Evolutionary conservation across 2,113 vertebrate species (phyloP), one percentile per base, ranked within the genome.

Genomic region (Gavia stellata): DNA sequence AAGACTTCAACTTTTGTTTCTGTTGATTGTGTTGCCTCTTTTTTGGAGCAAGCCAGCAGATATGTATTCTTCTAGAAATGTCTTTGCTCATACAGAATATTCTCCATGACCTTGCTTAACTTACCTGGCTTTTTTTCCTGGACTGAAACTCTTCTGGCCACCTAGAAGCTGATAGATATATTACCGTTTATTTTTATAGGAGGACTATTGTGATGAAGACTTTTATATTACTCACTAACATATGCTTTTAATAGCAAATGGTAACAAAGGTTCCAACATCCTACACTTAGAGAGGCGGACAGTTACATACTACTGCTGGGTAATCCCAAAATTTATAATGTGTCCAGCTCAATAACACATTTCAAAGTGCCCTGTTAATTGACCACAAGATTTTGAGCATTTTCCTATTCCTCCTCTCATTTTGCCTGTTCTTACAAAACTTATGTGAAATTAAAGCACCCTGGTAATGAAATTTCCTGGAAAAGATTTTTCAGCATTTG

Each of bases 191-290:
- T 44, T 55, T 90, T 73, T 65, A 82, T 19, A 85, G 91, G 50
- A 94, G 9, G 53, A 26, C 75, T 63, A 25, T 66, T 72, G 47
- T 75, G 87, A 75, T 53, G 56, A n/a, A 82, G 87, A 68, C 36
- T 79, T 96, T 85, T 28, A 11, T 77, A 62, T 94, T 87, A 53
- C 52, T 89, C 84, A 87, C 63, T 34, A 38, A 77, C 81, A 87
- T 61, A 49, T 92, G 96, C 65, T 97, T 97, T 95, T 94, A 95
- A 89, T 90, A 96, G 80, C 82, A 74, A 86, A 62, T 24, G n/a
- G 65, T n/a, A 94, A 61, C 73, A 94, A 75, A 86, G 34, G 80
- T 91, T 81, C 44, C 92, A 88, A 44, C 42, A 21, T 82, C 61
- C 67, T 70, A 15, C 62, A 26, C n/a, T 86, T 56, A 8, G 14